Evolutionary conservation across 2,113 vertebrate species (phyloP), one percentile per base, ranked within the genome.

Genomic region (Hyaena hyaena): DNA sequence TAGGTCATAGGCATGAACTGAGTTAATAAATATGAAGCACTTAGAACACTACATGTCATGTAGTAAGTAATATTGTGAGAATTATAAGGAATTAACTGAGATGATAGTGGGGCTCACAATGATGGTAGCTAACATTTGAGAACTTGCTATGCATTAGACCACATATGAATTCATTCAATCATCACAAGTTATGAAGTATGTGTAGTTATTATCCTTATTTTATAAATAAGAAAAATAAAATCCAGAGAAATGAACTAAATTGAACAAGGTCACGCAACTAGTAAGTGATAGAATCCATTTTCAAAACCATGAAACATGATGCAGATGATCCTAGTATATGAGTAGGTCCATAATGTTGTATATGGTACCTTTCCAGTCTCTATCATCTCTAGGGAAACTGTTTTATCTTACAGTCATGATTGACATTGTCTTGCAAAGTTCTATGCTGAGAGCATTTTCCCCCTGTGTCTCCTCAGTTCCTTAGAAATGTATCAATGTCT

Each of bases 231-330:
- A 45, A 93, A 93, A 90, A 73, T 45, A 1, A 95, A 88, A 63
- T 45, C 5, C 19, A 66, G 23, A 93, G 66, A 97, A 86, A 66
- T 50, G 24, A 94, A 93, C 24, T 95, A 76, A 89, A 19, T 35
- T 23, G 33, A 89, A 81, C 31, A 83, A 85, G 17, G 28, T 71
- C 73, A 55, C 23, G 53, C 17, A 81, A 19, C 53, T 80, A 61
- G 16, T 79, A 84, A 81, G 5, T 43, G 68, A 87, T 66, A 83
- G 2, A 73, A 28, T 10, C 33, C 48, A 12, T 92, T 95, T 95
- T 63, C 16, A 81, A 93, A 96, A 68, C 16, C 26, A 14, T 74
- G 45, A 88, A 39, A 83, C 11, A 35, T 17, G 26, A 87, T 77
- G 10, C 93, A 79, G 35, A 68, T 68, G 31, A 24, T 39, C 14